Conservation (phyloP, 1,140 invertebrate genomes). For the Drosophila cardini region DNA sequence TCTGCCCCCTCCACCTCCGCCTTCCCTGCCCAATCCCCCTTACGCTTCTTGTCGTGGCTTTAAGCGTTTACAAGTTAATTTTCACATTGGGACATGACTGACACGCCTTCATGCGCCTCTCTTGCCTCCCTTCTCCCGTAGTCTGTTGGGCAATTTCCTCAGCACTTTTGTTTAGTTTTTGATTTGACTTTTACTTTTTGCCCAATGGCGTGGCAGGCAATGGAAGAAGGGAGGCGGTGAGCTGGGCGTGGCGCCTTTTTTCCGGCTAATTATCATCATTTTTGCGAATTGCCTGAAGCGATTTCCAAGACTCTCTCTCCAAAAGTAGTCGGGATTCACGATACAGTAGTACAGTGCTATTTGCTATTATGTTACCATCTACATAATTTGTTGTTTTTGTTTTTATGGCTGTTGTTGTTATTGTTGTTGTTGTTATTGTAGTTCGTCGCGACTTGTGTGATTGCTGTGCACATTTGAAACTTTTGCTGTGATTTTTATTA, state of each 20-base stretch:
- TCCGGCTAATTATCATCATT: constrained; percentile 81
- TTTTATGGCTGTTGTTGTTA: constrained; percentile 17
- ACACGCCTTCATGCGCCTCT: constrained; percentile 26
- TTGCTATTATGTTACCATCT: constrained; percentile 76
- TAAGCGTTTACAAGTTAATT: constrained; percentile 76
- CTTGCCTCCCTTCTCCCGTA: background rate
- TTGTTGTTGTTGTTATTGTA: constrained; percentile 11
- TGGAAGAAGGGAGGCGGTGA: background rate
- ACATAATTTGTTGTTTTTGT: constrained; percentile 69
- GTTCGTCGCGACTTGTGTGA: constrained; percentile 40
- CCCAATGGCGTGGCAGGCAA: background rate
- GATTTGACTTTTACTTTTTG: constrained; percentile 80
- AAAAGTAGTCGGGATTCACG: constrained; percentile 10
- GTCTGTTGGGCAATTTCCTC: constrained; percentile 65
- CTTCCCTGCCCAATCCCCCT: constrained; percentile 7
- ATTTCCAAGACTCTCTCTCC: constrained; percentile 45
- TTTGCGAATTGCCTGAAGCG: constrained; percentile 74
- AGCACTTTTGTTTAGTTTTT: constrained; percentile 80
- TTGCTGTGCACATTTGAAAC: constrained; percentile 37
- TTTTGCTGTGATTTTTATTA: constrained; percentile 76
- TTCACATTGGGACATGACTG: constrained; percentile 80
- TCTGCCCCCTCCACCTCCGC: background rate
- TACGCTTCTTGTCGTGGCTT: constrained; percentile 9
- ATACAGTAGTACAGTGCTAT: constrained; percentile 7
- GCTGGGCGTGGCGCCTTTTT: constrained; percentile 33